Evolutionary conservation across 2,113 vertebrate species (phyloP).

Genomic region (Egretta garzetta): DNA sequence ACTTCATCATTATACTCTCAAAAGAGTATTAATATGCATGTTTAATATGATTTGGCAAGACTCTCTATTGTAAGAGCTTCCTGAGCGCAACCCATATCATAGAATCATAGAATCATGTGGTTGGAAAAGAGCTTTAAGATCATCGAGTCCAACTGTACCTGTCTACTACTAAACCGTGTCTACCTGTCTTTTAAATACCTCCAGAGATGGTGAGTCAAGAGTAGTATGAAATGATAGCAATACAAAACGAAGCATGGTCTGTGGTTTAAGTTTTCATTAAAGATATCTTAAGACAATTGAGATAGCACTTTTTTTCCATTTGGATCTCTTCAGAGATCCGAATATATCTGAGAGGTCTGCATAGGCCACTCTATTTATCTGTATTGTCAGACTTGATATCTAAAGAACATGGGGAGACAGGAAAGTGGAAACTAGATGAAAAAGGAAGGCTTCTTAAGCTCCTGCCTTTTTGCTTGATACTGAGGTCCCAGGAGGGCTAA

Average conservation of each 20-base stretch:
- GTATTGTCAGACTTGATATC: not conserved
- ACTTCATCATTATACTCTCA: not conserved
- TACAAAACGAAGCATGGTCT: not conserved
- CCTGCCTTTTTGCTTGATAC: not conserved
- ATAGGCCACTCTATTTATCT: not conserved
- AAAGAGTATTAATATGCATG: not conserved
- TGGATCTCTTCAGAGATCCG: not conserved
- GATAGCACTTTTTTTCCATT: not conserved
- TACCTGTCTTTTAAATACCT: too few relatives aligned
- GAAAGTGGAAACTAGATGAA: not conserved
- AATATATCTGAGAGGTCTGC: not conserved
- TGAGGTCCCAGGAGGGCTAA: not conserved
- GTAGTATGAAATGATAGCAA: not conserved
- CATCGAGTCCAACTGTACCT: too few relatives aligned
- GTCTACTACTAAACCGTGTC: too few relatives aligned
- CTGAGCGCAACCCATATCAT: not conserved
- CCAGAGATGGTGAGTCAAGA: not conserved
- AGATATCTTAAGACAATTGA: not conserved
- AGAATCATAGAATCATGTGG: too few relatives aligned
- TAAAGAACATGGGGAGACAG: not conserved
- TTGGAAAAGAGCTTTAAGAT: too few relatives aligned
- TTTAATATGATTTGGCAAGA: not conserved
- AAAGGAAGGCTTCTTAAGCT: not conserved
- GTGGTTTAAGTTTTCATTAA: not conserved
- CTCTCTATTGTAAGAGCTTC: not conserved